Percentiles rank a stretch among this genome's conserved stretches.
These are phyloP conservation scores for Incurvaria masculella DNA, from an alignment of 2,888 invertebrate species.

Conservation along the genomic window DNA sequence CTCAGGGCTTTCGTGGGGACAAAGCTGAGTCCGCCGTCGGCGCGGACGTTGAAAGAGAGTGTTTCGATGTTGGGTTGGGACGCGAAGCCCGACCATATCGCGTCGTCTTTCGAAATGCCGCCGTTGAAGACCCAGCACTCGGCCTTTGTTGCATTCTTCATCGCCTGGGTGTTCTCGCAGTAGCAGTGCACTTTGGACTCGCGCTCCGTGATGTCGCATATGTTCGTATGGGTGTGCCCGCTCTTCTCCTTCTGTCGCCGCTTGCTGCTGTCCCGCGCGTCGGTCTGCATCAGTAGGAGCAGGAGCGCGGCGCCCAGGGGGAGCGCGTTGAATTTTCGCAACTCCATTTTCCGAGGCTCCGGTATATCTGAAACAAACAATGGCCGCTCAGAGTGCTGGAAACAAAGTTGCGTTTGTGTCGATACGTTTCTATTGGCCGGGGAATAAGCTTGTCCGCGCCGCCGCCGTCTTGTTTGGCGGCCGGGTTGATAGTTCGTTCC, in stretches of 20 bases:
- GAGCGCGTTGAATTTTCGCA: conserved; percentile 28
- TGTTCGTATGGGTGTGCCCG: conserved; percentile 36
- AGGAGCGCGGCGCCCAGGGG: conserved; percentile 46
- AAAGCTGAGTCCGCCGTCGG: conserved; percentile 65
- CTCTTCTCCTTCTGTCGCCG: conserved; percentile 44
- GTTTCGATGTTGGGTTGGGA: conserved; percentile 68
- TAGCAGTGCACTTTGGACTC: conserved; percentile 64
- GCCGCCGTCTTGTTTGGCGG: background rate
- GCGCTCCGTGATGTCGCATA: conserved; percentile 55
- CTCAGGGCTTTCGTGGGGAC: conserved; percentile 70
- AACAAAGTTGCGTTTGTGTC: background rate
- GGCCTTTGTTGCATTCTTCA: conserved; percentile 62
- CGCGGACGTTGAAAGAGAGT: conserved; percentile 67
- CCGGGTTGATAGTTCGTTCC: no score
- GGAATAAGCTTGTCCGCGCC: background rate
- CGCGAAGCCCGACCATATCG: conserved; percentile 69
- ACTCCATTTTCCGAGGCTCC: background rate
- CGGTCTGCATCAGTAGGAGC: conserved; percentile 48
- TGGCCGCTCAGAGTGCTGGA: background rate
- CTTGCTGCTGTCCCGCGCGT: conserved; percentile 43
- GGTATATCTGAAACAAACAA: background rate
- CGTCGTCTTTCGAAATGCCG: conserved; percentile 63
- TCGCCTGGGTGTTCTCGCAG: conserved; percentile 57
- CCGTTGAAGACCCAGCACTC: conserved; percentile 76
- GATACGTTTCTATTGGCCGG: background rate